A percentile compares a stretch with the other conserved stretches of the same genome.
phyloP scores from a whole-genome alignment of 2,113 vertebrate genomes.

The Serranochromis macrocephalus region DNA sequence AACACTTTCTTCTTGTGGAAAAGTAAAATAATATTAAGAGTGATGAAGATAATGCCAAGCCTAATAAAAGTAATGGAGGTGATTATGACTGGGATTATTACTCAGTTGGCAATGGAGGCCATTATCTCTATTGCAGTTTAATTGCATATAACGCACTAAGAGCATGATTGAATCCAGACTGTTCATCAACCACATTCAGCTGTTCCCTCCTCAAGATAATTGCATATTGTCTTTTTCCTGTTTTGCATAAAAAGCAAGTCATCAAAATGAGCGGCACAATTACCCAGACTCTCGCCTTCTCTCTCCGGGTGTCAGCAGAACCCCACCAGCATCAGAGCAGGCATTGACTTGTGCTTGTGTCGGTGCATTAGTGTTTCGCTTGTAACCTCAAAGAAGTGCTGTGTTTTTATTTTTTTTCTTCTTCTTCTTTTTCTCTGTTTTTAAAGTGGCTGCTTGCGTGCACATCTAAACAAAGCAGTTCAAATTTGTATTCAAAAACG shows the following conservation, averaged over 20 bases:
- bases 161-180: conserved; percentile 76
- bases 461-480: conserved; percentile 19
- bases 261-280: conserved; percentile 73
- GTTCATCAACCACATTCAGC: conserved; percentile 74
- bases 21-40: conserved; percentile 68
- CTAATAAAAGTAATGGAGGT: conserved; percentile 76
- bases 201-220: conserved; percentile 74
- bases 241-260: conserved; percentile 77
- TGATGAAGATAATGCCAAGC: conserved; percentile 65
- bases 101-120: conserved; percentile 68
- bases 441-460: conserved; percentile 31
- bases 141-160: conserved; percentile 75
- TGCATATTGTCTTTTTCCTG: conserved; percentile 77
- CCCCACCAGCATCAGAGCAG: conserved; percentile 48
- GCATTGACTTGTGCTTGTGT: conserved; percentile 35
- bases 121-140: conserved; percentile 79
- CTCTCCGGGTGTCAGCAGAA: conserved; percentile 63
- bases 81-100: conserved; percentile 76
- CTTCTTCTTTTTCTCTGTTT: neutral
- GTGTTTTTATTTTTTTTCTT: neutral
- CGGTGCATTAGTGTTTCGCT: conserved; percentile 30
- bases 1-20: conserved; percentile 50
- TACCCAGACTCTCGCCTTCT: conserved; percentile 63
- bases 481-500: conserved; percentile 12
- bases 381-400: conserved; percentile 41